Conservation (phyloP, 2,888 invertebrate genomes). For the Ormyrus rosae region DNA sequence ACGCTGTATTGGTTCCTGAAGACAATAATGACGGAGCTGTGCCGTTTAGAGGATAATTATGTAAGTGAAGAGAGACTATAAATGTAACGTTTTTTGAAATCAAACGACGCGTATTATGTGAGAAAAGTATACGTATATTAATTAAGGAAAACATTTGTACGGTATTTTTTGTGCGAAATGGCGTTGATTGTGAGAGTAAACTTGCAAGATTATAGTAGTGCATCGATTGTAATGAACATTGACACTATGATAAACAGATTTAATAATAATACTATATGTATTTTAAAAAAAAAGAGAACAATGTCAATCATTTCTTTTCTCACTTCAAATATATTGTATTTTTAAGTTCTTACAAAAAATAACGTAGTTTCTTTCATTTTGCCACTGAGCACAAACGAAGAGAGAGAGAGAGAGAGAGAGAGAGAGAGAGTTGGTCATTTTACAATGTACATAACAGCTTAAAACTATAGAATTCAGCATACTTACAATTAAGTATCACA, state of each 20-base stretch:
- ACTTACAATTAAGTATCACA: conserved; percentile 14
- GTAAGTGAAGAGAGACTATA: neutral
- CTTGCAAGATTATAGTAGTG: conserved; percentile 37
- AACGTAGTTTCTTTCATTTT: neutral
- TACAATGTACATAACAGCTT: neutral
- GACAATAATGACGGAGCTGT: neutral
- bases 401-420: neutral
- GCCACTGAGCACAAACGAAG: neutral
- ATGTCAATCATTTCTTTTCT: conserved; percentile 1
- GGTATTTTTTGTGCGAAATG: conserved; percentile 33
- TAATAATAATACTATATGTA: conserved; percentile 43
- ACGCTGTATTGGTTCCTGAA: conserved; percentile 19
- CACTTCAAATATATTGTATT: conserved; percentile 19
- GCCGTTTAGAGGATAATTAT: neutral
- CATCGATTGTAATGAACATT: conserved; percentile 32
- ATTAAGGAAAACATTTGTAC: conserved; percentile 23
- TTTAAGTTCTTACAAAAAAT: conserved; percentile 16
- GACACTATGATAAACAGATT: conserved; percentile 32
- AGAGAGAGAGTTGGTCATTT: neutral
- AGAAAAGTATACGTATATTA: conserved; percentile 34
- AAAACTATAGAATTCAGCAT: neutral
- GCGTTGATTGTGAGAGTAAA: conserved; percentile 29
- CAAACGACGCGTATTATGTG: conserved; percentile 22
- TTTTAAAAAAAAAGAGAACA: conserved; percentile 8
- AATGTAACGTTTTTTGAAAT: neutral